A percentile compares a stretch with the other conserved stretches of the same genome.
Evolutionary conservation across 2,888 invertebrate genomes (phyloP).

Genomic region (Stenodema calcarata): DNA sequence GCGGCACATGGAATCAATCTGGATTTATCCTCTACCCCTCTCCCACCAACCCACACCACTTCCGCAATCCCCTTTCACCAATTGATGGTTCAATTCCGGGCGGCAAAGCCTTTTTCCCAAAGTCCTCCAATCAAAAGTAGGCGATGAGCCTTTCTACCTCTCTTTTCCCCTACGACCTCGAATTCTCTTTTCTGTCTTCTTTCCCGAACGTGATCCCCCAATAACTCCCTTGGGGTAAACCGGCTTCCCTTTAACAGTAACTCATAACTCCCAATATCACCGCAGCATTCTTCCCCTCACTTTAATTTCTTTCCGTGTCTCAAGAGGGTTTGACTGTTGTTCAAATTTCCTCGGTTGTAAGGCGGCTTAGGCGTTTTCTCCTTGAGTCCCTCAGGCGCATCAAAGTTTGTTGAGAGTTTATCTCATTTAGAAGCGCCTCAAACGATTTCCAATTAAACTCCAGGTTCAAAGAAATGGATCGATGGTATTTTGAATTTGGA

Average conservation of each 20-base stretch:
- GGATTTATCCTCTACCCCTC: slow-evolving; percentile 17
- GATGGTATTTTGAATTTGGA: too few relatives aligned
- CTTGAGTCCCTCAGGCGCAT: not conserved
- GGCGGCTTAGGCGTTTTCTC: not conserved
- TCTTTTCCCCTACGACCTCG: not conserved
- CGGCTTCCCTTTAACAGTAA: slow-evolving; percentile 22
- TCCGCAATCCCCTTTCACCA: slow-evolving; percentile 35
- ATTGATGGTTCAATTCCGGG: slow-evolving; percentile 50
- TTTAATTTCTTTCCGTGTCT: not conserved
- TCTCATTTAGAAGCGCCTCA: too few relatives aligned
- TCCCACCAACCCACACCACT: not conserved
- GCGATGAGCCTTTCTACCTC: slow-evolving; percentile 33
- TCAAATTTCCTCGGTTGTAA: not conserved
- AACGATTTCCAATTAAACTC: too few relatives aligned
- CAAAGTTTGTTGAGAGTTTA: too few relatives aligned
- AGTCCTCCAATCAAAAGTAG: slow-evolving; percentile 44
- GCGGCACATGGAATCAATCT: slow-evolving; percentile 40
- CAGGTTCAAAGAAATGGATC: too few relatives aligned
- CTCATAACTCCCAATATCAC: slow-evolving; percentile 41
- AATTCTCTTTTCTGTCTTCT: not conserved
- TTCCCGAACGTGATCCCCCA: slow-evolving; percentile 30
- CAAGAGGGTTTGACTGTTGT: slow-evolving; percentile 24
- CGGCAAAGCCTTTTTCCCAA: slow-evolving; percentile 42
- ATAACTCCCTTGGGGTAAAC: not conserved
- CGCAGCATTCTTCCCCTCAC: not conserved